Evolutionary conservation across 2,113 vertebrate genomes (phyloP).

Genomic region (Lagopus muta): DNA sequence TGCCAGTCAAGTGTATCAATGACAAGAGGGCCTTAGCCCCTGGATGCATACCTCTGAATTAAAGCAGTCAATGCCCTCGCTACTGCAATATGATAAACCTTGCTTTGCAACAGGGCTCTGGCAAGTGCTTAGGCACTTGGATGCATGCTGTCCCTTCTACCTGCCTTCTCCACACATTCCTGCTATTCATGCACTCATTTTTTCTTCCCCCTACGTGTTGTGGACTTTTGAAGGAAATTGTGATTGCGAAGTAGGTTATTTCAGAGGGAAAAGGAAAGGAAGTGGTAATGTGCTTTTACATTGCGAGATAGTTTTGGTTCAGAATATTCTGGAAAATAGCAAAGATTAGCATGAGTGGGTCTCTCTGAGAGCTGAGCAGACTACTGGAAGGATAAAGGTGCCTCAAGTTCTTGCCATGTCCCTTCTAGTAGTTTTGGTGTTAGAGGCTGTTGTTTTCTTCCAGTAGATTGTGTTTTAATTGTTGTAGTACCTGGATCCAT

Average conservation of each 20-base stretch:
- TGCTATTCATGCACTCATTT: accelerated
- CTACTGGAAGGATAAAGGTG: background rate
- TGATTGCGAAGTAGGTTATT: background rate
- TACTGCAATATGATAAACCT: conserved; percentile 78
- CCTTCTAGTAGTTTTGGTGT: background rate
- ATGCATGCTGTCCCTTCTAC: background rate
- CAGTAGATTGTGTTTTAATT: background rate
- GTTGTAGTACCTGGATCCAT: background rate
- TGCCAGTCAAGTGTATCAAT: conserved; percentile 90
- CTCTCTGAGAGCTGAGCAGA: background rate
- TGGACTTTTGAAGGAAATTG: background rate
- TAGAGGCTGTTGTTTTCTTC: background rate
- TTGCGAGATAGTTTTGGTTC: background rate
- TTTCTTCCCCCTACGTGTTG: accelerated
- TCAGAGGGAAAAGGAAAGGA: background rate
- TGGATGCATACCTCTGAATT: conserved; percentile 82
- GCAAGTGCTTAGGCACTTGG: background rate
- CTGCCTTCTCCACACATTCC: background rate
- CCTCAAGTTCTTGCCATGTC: background rate
- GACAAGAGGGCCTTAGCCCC: conserved; percentile 81
- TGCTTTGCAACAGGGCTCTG: conserved; percentile 71
- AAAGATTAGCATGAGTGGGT: background rate
- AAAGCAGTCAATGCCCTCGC: conserved; percentile 84
- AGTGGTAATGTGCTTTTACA: background rate
- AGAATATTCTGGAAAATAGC: background rate